Percentiles rank a stretch among this genome's conserved stretches.
These are phyloP conservation scores for Syrphus vitripennis DNA, from an alignment of 2,888 invertebrate genomes.

Conservation along the genomic window DNA sequence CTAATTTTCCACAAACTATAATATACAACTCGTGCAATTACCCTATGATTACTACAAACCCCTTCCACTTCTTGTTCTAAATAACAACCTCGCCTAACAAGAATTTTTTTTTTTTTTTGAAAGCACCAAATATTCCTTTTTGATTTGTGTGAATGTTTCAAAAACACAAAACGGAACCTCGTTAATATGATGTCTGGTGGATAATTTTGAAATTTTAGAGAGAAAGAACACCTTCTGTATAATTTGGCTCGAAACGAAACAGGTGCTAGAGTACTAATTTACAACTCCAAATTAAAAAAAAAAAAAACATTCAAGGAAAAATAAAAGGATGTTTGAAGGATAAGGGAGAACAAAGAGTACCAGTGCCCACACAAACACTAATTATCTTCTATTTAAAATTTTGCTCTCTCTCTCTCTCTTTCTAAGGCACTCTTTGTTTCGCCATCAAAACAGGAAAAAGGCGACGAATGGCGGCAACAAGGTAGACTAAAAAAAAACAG, in stretches of 20 bases:
- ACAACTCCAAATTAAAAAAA: constrained; percentile 1
- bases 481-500: constrained; percentile 3
- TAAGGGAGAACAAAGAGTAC: constrained; percentile 43
- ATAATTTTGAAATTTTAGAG: constrained; percentile 69
- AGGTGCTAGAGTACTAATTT: constrained; percentile 51
- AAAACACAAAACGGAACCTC: constrained; percentile 68
- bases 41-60: constrained; percentile 49
- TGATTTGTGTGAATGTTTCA: not conserved
- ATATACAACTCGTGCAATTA: constrained; percentile 37
- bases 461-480: not conserved
- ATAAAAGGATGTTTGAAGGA: constrained; percentile 20
- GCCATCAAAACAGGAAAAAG: not conserved
- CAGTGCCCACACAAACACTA: constrained; percentile 63
- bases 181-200: constrained; percentile 69
- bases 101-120: not conserved
- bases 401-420: constrained; percentile 1
- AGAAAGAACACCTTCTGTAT: constrained; percentile 44
- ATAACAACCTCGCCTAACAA: not conserved
- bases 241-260: constrained; percentile 50
- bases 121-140: not conserved
- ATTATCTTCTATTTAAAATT: constrained; percentile 70
- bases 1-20: constrained; percentile 16
- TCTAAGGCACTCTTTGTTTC: not conserved
- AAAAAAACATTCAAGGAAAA: not conserved
- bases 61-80: not conserved